Evolutionary conservation across 2,797 vertebrate species (phyloP).

Genomic region (Apogon talboti): DNA sequence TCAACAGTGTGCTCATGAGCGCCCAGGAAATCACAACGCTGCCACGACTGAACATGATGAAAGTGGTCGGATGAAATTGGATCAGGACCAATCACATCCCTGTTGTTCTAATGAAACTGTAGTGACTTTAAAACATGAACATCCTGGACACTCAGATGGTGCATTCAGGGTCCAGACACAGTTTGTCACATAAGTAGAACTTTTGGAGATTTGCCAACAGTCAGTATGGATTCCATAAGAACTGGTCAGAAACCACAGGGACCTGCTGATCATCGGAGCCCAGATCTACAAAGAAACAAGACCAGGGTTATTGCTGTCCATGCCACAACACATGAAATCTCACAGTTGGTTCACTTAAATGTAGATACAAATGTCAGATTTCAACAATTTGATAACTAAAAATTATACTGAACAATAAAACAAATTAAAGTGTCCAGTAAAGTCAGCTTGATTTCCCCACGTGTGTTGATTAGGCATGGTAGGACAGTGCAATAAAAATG

Average conservation of each 20-base stretch:
- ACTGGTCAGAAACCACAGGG: slow-evolving; percentile 64
- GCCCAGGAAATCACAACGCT: slow-evolving; percentile 10
- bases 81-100: slow-evolving; percentile 10
- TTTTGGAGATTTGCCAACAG: neutral
- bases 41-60: neutral
- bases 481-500: too few species aligned
- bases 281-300: slow-evolving; percentile 34
- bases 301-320: neutral
- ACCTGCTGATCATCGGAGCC: slow-evolving; percentile 74
- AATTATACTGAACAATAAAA: too few species aligned
- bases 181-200: neutral
- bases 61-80: neutral
- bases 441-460: neutral
- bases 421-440: too few species aligned
- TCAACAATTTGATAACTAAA: too few species aligned
- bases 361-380: too few species aligned
- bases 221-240: slow-evolving; percentile 75
- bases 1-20: slow-evolving; percentile 7
- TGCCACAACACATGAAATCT: too few species aligned
- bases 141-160: neutral
- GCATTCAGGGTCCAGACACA: neutral
- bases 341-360: too few species aligned
- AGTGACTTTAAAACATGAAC: slow-evolving; percentile 57
- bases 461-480: too few species aligned
- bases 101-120: slow-evolving; percentile 17